These are phyloP conservation scores for Physocephala rufipes DNA, from an alignment of 2,888 invertebrate genomes.

Conservation along the genomic window DNA sequence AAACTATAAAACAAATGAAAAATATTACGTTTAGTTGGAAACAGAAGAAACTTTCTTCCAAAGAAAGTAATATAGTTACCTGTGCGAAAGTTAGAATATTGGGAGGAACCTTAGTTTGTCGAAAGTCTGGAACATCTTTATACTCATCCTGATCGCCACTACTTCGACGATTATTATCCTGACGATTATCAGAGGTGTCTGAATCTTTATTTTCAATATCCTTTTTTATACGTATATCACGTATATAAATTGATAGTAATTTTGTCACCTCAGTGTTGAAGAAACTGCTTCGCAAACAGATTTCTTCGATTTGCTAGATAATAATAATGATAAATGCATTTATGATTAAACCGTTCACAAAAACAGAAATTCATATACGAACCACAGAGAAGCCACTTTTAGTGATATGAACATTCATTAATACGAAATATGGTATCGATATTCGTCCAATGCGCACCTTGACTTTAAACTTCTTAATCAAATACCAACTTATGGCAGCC, in stretches of 20 bases:
- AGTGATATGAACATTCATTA: constrained; percentile 82
- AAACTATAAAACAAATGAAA: constrained; percentile 70
- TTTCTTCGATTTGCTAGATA: constrained; percentile 82
- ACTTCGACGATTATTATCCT: constrained; percentile 60
- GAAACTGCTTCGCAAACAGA: constrained; percentile 86
- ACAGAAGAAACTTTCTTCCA: too few species aligned
- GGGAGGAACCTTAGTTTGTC: constrained; percentile 79
- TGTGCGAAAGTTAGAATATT: constrained; percentile 85
- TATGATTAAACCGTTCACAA: not conserved
- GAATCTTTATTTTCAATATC: constrained; percentile 69
- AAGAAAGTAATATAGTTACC: too few species aligned
- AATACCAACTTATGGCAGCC: constrained; percentile 79
- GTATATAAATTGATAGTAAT: constrained; percentile 81
- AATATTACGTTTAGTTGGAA: too few species aligned
- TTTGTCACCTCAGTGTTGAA: constrained; percentile 90
- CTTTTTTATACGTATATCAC: constrained; percentile 82
- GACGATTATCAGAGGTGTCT: constrained; percentile 52
- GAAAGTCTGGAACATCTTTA: constrained; percentile 72
- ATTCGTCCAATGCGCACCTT: constrained; percentile 83
- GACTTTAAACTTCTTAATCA: constrained; percentile 81
- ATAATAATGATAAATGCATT: not conserved
- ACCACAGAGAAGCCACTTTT: constrained; percentile 83
- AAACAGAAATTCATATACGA: constrained; percentile 42
- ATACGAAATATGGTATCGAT: constrained; percentile 77
- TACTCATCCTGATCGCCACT: constrained; percentile 42